Conservation (phyloP, 2,113 vertebrate genomes). For the Alectura lathami region DNA sequence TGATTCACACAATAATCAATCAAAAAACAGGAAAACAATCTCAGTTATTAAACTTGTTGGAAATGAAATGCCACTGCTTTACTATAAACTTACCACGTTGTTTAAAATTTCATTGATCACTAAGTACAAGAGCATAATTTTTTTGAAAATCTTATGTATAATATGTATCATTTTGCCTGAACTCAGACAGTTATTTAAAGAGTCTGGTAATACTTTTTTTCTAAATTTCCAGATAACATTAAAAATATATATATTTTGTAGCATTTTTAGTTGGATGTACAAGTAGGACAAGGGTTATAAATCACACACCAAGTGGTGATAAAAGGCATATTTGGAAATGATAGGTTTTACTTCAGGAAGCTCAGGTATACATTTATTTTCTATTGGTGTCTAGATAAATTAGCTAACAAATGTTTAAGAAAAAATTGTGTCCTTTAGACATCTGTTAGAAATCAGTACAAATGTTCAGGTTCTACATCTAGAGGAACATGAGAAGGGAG, state of each 20-base stretch:
- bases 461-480: not conserved
- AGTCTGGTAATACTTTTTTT: not conserved
- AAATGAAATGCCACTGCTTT: slow-evolving; percentile 11
- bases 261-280: not conserved
- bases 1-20: slow-evolving; percentile 66
- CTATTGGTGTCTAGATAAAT: not conserved
- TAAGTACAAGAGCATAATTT: not conserved
- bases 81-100: not conserved
- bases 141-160: not conserved
- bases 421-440: not conserved
- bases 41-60: slow-evolving; percentile 39
- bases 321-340: not conserved
- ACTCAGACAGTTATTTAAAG: not conserved
- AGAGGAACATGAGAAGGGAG: not conserved
- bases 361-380: not conserved
- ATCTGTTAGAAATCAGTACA: not conserved
- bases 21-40: slow-evolving; percentile 50
- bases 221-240: not conserved
- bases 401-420: not conserved
- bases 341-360: not conserved
- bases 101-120: not conserved
- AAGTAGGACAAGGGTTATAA: not conserved
- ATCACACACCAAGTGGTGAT: not conserved
- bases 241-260: not conserved
- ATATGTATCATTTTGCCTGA: not conserved